These are phyloP conservation scores for Pagrus major DNA, from an alignment of 2,113 vertebrate species.

Conservation along the genomic window DNA sequence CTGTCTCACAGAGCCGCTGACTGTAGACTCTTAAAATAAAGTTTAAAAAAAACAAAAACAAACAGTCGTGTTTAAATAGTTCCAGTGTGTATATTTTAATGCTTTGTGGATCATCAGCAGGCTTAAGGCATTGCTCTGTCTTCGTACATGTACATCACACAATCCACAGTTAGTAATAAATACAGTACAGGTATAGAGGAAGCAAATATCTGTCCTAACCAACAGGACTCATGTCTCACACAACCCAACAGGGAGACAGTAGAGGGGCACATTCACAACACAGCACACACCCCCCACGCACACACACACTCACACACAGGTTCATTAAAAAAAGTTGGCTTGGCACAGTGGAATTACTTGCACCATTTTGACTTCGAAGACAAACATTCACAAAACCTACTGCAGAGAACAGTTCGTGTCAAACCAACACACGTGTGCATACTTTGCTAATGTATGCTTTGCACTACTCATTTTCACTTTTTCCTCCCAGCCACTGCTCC, in stretches of 20 bases:
- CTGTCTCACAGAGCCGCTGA: neutral
- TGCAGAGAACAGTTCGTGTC: conserved; percentile 35
- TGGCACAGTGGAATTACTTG: conserved; percentile 27
- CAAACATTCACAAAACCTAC: conserved; percentile 31
- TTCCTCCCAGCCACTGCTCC: neutral
- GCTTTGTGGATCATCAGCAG: conserved; percentile 78
- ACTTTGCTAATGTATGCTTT: conserved; percentile 21
- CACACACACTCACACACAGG: conserved; percentile 23
- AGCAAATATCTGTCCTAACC: conserved; percentile 52
- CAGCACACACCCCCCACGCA: conserved; percentile 20
- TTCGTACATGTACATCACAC: conserved; percentile 58
- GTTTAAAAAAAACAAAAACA: conserved; percentile 17
- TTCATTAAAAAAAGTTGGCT: conserved; percentile 18
- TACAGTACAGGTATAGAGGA: conserved; percentile 72
- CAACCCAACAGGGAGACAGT: conserved; percentile 49
- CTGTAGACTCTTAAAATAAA: neutral
- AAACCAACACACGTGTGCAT: conserved; percentile 38
- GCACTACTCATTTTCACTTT: conserved; percentile 5
- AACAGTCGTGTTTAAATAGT: conserved; percentile 43
- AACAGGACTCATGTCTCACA: conserved; percentile 48
- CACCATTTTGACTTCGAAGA: conserved; percentile 24
- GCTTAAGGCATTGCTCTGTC: conserved; percentile 77
- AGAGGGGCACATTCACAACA: conserved; percentile 54
- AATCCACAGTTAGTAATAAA: conserved; percentile 76
- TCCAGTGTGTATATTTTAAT: conserved; percentile 85